Evolutionary conservation across 2,113 vertebrate genomes (phyloP).

Genomic region (Atlantisia rogersi): DNA sequence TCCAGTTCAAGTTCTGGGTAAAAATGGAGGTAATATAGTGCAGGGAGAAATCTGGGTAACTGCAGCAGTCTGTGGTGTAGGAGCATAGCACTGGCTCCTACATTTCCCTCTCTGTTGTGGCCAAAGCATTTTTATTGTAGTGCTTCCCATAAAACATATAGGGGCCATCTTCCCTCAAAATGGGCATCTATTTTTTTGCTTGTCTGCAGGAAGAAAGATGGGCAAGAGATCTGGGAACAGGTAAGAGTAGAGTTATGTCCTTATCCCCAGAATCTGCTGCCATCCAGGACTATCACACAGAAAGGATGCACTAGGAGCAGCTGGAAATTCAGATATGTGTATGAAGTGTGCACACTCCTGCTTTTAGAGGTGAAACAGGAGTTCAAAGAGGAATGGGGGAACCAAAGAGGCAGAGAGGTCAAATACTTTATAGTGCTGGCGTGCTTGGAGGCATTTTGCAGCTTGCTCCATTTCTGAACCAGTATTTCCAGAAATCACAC

Average conservation of each 20-base stretch:
- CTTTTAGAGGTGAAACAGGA: neutral
- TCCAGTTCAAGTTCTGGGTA: neutral
- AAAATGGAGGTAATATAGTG: neutral
- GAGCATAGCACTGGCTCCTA: neutral
- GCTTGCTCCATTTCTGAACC: neutral
- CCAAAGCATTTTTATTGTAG: neutral
- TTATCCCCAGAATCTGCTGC: neutral
- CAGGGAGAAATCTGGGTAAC: neutral
- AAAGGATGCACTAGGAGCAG: neutral
- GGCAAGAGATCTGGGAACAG: neutral
- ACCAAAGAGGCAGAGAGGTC: neutral
- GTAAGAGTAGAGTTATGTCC: neutral
- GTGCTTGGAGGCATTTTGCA: neutral
- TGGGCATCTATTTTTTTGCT: accelerated
- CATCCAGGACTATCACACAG: neutral
- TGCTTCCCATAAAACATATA: neutral
- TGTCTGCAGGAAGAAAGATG: neutral
- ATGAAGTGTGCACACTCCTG: neutral
- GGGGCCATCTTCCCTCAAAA: neutral
- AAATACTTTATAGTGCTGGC: neutral
- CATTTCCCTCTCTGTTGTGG: neutral
- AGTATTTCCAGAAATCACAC: neutral
- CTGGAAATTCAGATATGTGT: neutral
- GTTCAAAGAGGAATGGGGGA: neutral
- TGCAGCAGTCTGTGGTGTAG: neutral